Conservation (phyloP, 2,113 vertebrate species). For the Neotoma lepida region DNA sequence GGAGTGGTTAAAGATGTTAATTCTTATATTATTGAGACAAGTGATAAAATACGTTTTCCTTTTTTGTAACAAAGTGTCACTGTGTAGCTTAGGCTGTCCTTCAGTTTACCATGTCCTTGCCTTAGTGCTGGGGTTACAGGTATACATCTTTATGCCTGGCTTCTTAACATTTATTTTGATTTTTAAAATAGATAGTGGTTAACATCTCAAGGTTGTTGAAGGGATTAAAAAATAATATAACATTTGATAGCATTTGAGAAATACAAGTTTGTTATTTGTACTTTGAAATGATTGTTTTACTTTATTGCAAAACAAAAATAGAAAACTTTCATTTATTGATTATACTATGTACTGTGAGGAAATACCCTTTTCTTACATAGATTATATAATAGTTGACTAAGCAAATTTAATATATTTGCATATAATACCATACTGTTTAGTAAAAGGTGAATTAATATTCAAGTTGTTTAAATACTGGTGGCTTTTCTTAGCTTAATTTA, state of each 20-base stretch:
- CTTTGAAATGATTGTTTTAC: constrained; percentile 40
- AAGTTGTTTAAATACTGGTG: constrained; percentile 18
- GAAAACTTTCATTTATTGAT: background rate
- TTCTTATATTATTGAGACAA: constrained; percentile 16
- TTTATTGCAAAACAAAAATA: constrained; percentile 34
- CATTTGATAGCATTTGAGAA: constrained; percentile 19
- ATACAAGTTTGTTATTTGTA: background rate
- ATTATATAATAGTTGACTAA: constrained; percentile 32
- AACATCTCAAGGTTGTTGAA: background rate
- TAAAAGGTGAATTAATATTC: constrained; percentile 39
- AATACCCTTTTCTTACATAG: background rate
- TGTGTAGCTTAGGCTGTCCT: background rate
- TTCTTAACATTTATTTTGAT: background rate
- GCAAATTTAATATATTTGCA: background rate
- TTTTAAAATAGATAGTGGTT: constrained; percentile 42
- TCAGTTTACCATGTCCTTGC: background rate
- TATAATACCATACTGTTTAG: background rate
- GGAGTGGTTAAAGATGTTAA: background rate
- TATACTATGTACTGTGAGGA: background rate
- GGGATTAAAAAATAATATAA: background rate
- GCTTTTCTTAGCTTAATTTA: background rate
- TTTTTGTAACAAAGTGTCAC: background rate
- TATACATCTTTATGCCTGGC: too few species aligned
- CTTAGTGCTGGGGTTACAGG: background rate
- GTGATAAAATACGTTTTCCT: background rate